Evolutionary conservation across 1,140 invertebrate genomes (phyloP).

Genomic region (Conopomorpha cramerella): DNA sequence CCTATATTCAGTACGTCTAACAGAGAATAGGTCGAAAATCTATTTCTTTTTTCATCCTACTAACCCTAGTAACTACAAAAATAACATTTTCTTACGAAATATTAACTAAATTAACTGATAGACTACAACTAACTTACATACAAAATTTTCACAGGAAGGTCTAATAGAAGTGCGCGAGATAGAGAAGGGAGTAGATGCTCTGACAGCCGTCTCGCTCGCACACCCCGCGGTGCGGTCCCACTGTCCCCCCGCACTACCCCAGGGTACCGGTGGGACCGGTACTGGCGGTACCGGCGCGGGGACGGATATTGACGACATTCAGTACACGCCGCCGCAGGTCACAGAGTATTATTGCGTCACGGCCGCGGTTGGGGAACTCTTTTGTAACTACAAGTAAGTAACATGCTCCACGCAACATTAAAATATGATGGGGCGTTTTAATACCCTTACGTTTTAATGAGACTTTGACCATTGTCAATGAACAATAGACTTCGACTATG

Average conservation of each 20-base stretch:
- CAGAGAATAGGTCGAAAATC: no score
- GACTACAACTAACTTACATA: background rate
- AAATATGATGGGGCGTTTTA: no score
- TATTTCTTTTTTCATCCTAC: no score
- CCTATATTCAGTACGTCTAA: no score
- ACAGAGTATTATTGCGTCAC: conserved; percentile 74
- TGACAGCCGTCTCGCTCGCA: conserved; percentile 62
- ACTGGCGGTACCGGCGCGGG: conserved; percentile 4
- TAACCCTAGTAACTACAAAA: no score
- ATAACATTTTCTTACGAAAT: no score
- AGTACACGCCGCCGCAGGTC: conserved; percentile 59
- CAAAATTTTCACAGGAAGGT: conserved; percentile 47
- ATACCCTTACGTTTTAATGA: no score
- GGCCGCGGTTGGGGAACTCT: conserved; percentile 66
- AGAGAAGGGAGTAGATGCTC: conserved; percentile 75
- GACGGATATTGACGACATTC: conserved; percentile 10
- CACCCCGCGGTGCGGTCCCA: conserved; percentile 52
- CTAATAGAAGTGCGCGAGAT: conserved; percentile 71
- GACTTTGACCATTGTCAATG: background rate
- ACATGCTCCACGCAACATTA: background rate
- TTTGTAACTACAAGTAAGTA: conserved; percentile 55
- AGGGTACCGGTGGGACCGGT: conserved; percentile 33
- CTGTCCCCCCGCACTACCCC: conserved; percentile 13
- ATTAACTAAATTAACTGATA: no score
- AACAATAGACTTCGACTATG: no score